phyloP scores from a whole-genome alignment of 2,797 vertebrate genomes.

The Characodon lateralis region DNA sequence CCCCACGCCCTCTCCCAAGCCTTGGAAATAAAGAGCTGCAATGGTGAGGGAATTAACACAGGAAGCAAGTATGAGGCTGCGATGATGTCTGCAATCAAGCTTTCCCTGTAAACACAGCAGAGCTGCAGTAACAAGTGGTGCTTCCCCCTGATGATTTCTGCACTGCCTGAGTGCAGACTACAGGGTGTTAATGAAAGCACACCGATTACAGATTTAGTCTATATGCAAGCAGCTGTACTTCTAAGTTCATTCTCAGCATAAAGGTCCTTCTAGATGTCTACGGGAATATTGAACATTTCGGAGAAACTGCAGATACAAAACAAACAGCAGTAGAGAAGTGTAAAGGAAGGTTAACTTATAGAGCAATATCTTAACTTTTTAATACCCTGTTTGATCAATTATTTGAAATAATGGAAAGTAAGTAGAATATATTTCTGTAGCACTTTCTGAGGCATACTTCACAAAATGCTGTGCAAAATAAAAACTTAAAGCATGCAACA shows the following conservation, averaged over 20 bases:
- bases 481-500: neutral
- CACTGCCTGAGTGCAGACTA: slow-evolving; percentile 35
- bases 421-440: neutral
- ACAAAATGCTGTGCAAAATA: neutral
- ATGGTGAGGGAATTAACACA: slow-evolving; percentile 70
- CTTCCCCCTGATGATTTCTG: slow-evolving; percentile 45
- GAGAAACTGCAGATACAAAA: neutral
- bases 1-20: slow-evolving; percentile 24
- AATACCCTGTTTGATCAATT: neutral
- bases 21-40: slow-evolving; percentile 56
- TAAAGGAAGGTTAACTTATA: neutral
- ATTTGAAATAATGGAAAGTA: neutral
- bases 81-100: slow-evolving; percentile 71
- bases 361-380: neutral
- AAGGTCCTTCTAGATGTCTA: slow-evolving; percentile 4
- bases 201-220: slow-evolving; percentile 33
- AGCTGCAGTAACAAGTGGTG: slow-evolving; percentile 64
- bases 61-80: slow-evolving; percentile 72
- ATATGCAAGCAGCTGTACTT: neutral
- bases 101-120: slow-evolving; percentile 67
- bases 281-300: neutral
- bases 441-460: neutral
- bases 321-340: neutral
- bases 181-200: slow-evolving; percentile 56
- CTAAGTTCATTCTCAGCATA: slow-evolving; percentile 9